Conservation (phyloP, 2,797 vertebrate species). For the Muscicapa comitata region DNA sequence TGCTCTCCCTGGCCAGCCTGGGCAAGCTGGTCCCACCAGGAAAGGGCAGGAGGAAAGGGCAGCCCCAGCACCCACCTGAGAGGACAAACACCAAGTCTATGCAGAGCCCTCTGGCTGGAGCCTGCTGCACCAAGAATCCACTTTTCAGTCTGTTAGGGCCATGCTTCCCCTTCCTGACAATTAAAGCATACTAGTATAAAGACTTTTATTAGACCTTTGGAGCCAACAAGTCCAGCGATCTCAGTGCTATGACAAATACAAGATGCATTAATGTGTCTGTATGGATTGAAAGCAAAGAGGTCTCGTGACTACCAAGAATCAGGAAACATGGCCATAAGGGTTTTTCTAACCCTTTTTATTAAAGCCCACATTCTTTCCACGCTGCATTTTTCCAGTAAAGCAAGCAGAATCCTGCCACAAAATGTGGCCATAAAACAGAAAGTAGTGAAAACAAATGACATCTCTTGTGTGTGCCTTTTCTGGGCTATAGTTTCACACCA, state of each 20-base stretch:
- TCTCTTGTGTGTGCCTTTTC: neutral
- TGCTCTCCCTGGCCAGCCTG: neutral
- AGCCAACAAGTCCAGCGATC: conserved; percentile 19
- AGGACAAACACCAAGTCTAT: neutral
- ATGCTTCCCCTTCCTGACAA: neutral
- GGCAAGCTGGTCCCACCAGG: neutral
- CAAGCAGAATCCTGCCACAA: neutral
- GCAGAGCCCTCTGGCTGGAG: neutral
- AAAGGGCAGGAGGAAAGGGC: neutral
- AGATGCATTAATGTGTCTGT: conserved; percentile 30
- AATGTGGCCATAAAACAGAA: neutral
- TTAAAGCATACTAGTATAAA: conserved; percentile 29
- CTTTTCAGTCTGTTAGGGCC: neutral
- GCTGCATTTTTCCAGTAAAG: conserved; percentile 19
- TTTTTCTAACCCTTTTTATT: conserved; percentile 33
- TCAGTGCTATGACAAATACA: neutral
- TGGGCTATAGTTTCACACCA: neutral
- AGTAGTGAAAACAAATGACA: neutral
- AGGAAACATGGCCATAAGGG: conserved; percentile 15
- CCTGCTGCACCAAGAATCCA: neutral
- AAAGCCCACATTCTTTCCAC: conserved; percentile 24
- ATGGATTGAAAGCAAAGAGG: neutral
- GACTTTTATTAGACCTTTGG: conserved; percentile 37
- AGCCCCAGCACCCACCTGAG: rapidly evolving
- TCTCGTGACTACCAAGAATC: neutral